These are phyloP conservation scores for Brotula barbata DNA, from an alignment of 2,797 vertebrate species.

Conservation along the genomic window DNA sequence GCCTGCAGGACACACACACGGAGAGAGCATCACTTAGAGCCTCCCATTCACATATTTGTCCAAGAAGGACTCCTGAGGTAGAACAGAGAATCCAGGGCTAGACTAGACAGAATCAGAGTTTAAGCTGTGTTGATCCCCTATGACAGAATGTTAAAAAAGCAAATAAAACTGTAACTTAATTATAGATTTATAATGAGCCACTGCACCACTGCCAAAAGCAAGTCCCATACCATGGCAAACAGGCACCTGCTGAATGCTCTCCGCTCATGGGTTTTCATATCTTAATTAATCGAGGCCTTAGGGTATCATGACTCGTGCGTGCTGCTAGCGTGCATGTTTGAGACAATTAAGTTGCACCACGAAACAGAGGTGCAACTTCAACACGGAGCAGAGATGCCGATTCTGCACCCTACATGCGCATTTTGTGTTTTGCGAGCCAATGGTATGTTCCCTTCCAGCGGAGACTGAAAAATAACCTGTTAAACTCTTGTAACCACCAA, in stretches of 20 bases:
- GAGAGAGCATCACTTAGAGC: slow-evolving; percentile 36
- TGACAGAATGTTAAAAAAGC: slow-evolving; percentile 63
- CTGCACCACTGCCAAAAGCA: slow-evolving; percentile 76
- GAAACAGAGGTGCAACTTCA: slow-evolving; percentile 77
- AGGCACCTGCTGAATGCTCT: slow-evolving; percentile 81
- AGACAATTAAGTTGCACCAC: slow-evolving; percentile 83
- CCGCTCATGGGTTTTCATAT: slow-evolving; percentile 80
- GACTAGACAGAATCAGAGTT: slow-evolving; percentile 68
- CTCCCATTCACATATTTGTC: slow-evolving; percentile 48
- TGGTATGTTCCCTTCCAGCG: slow-evolving; percentile 23
- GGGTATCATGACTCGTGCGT: slow-evolving; percentile 81
- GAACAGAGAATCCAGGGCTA: slow-evolving; percentile 43
- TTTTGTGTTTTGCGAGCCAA: slow-evolving; percentile 53
- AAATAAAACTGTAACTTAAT: slow-evolving; percentile 81
- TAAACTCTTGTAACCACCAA: no score
- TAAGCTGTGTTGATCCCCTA: slow-evolving; percentile 60
- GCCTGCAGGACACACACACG: slow-evolving; percentile 43
- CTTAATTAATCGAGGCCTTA: slow-evolving; percentile 85
- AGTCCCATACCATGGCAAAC: slow-evolving; percentile 79
- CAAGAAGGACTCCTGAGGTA: slow-evolving; percentile 49
- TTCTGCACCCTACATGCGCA: slow-evolving; percentile 40
- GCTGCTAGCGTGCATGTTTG: slow-evolving; percentile 72
- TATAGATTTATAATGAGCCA: slow-evolving; percentile 80
- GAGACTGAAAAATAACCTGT: slow-evolving; percentile 31
- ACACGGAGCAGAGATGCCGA: slow-evolving; percentile 64